phyloP scores from a whole-genome alignment of 2,113 vertebrate species.

The Arothron firmamentum region DNA sequence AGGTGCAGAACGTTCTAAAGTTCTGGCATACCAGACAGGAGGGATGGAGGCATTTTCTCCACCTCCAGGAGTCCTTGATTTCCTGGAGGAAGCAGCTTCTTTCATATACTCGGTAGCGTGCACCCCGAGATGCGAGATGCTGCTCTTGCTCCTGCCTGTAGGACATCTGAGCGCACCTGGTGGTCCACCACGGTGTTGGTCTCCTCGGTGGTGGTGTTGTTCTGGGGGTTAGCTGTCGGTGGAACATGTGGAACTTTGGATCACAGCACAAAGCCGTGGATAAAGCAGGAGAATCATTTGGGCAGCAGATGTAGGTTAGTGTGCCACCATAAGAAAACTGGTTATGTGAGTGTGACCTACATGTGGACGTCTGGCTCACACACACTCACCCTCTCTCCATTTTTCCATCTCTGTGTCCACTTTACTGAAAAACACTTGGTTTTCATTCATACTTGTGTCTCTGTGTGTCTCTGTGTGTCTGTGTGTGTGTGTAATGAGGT shows the following conservation, averaged over 20 bases:
- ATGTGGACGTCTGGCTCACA: constrained; percentile 14
- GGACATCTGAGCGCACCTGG: no score
- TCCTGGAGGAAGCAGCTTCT: no score
- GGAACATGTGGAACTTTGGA: not conserved
- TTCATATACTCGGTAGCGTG: no score
- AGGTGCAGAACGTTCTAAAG: no score
- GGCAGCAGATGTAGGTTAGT: constrained; percentile 53
- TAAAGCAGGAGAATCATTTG: constrained; percentile 5
- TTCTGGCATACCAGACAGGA: no score
- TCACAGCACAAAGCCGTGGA: not conserved
- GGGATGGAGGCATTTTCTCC: no score
- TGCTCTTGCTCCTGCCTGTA: not conserved
- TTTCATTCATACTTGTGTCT: no score
- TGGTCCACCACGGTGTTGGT: no score
- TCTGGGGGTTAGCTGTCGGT: not conserved
- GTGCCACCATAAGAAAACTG: constrained; percentile 40
- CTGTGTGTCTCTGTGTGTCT: not conserved
- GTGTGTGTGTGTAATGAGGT: constrained; percentile 54
- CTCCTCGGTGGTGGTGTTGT: not conserved
- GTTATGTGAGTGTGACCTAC: constrained; percentile 62
- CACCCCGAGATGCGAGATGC: no score
- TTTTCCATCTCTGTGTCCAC: not conserved
- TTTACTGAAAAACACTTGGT: not conserved
- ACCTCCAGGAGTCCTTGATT: no score
- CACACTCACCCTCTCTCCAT: not conserved